Evolutionary conservation across 2,888 invertebrate genomes (phyloP), one percentile per base, ranked within the genome.

Genomic region (Nycteola revayana): DNA sequence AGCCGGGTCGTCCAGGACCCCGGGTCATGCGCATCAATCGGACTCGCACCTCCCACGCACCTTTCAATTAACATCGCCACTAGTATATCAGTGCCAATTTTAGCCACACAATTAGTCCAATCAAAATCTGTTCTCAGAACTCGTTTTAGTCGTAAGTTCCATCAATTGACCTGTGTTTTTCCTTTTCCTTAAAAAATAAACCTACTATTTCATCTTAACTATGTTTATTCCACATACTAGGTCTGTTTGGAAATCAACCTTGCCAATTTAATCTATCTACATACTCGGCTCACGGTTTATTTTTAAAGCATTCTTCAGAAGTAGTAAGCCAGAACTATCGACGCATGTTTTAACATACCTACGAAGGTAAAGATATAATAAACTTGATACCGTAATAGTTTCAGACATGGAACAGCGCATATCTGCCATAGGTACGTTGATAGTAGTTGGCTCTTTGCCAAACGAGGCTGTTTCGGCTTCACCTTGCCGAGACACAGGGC

Each of bases 371-470:
- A 28, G 20, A 27, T 20, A 27, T 38, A 32, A 36, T 42, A 49
- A 56, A 52, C 37, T 8, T 17, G 11, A 41, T 36, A 24, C 11
- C 36, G 26, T 36, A 46, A 45, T 31, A 38, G 40, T 39, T 7
- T 21, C 7, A 36, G 14, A 32, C 9, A 39, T 52, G 38, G 49
- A 55, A 23, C 37, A 47, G 39, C 25, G 9, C 9, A 26, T 24
- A 30, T 42, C 25, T 30, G 32, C 22, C 36, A 28, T 20, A 30
- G 42, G 25, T 28, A 34, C 24, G 28, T 28, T 29, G 52, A 33
- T 21, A 36, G 25, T 24, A 8, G 25, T 42, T 55, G 55, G 55
- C 54, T 10, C 18, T 25, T 35, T 29, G 55, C 55, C 55, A 55
- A 36, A 20, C 18, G 7, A 35, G 25, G 49, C 39, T 45, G 28